Percentiles rank a stretch among this genome's conserved stretches.
These are phyloP conservation scores for Ceryle rudis DNA, from an alignment of 2,797 vertebrate genomes.

Conservation along the genomic window DNA sequence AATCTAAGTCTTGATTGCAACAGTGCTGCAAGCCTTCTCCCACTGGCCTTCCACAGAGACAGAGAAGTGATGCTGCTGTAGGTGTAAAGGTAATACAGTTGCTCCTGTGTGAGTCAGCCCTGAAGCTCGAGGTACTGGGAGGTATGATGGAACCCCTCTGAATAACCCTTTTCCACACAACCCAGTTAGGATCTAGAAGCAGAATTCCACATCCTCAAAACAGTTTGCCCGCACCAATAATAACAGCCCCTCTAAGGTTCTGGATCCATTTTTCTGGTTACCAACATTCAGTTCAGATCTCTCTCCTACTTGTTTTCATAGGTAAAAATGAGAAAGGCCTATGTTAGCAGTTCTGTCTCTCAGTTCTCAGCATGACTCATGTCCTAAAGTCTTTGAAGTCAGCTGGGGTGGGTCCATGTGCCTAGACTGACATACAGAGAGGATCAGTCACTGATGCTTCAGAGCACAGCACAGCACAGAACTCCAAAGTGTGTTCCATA, in stretches of 20 bases:
- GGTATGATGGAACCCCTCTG: background rate
- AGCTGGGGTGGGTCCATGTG: no score
- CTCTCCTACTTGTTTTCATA: background rate
- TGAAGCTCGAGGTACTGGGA: background rate
- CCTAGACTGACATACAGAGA: background rate
- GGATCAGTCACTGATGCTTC: background rate
- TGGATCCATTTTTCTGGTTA: background rate
- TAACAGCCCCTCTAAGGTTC: fast-evolving
- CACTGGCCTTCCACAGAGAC: background rate
- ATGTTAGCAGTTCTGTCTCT: background rate
- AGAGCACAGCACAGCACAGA: background rate
- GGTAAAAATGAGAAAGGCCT: background rate
- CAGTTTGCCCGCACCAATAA: background rate
- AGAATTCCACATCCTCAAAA: fast-evolving
- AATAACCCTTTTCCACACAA: background rate
- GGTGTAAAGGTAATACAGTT: background rate
- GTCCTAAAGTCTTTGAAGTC: background rate
- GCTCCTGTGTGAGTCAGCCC: background rate
- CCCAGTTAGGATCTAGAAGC: background rate
- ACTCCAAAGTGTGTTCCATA: background rate
- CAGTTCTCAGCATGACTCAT: background rate
- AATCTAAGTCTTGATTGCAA: background rate
- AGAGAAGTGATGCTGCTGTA: background rate
- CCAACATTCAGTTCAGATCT: background rate
- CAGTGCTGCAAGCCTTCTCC: background rate